phyloP scores from a whole-genome alignment of 2,113 vertebrate species.

The Dicentrarchus labrax region DNA sequence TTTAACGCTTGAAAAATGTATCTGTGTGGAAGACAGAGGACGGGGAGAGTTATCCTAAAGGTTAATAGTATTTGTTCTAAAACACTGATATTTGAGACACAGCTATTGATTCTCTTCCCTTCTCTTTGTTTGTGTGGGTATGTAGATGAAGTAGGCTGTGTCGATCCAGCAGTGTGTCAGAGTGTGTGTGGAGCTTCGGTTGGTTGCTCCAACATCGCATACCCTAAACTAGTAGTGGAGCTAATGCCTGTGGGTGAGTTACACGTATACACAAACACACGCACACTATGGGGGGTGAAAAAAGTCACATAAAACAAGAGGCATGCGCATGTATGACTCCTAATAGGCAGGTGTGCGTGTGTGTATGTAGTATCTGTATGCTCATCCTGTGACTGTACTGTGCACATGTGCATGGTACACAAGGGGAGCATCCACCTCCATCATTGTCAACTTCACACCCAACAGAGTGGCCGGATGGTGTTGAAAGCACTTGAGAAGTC shows the following conservation, averaged over 20 bases:
- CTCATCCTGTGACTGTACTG: no score
- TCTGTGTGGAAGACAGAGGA: not conserved
- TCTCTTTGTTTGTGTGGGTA: constrained; percentile 5
- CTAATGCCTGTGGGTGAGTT: constrained; percentile 94
- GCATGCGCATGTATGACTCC: no score
- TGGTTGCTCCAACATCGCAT: constrained; percentile 96
- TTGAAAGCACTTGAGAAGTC: no score
- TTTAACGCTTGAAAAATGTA: not conserved
- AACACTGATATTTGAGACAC: not conserved
- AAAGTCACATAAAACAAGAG: no score
- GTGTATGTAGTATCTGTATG: no score
- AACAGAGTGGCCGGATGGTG: no score
- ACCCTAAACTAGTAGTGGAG: constrained; percentile 93
- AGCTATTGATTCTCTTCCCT: not conserved
- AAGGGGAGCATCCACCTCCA: no score
- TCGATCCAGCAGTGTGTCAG: constrained; percentile 89
- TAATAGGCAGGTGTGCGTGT: no score
- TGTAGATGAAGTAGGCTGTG: constrained; percentile 94
- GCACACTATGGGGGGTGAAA: not conserved
- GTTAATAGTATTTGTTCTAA: not conserved
- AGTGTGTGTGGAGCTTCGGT: constrained; percentile 89
- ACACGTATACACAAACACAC: not conserved
- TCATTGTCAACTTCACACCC: no score
- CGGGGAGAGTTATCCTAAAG: no score
- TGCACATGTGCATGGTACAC: no score